A percentile compares a stretch with the other conserved stretches of the same genome.
phyloP scores from a whole-genome alignment of 2,113 vertebrate species.

The Oryzias woworae region DNA sequence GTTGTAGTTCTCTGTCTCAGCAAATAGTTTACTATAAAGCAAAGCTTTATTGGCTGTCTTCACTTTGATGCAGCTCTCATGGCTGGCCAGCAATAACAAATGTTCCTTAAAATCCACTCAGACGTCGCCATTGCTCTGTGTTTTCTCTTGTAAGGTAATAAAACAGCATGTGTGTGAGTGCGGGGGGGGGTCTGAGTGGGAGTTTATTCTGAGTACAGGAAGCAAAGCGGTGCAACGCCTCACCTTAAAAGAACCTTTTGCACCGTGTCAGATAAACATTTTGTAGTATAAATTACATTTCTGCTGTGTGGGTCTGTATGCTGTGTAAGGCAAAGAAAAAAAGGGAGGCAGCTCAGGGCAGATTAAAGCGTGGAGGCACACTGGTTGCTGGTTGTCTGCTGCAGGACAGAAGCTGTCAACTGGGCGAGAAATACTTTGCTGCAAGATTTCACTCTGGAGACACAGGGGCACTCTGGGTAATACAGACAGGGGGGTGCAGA shows the following conservation, averaged over 20 bases:
- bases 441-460: constrained; percentile 39
- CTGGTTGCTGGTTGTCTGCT: constrained; percentile 42
- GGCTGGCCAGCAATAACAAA: constrained; percentile 47
- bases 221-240: constrained; percentile 17
- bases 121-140: constrained; percentile 32
- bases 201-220: constrained; percentile 6
- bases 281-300: constrained; percentile 16
- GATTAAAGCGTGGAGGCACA: constrained; percentile 33
- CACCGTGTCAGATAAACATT: constrained; percentile 13
- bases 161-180: constrained; percentile 18
- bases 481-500: not conserved
- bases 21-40: constrained; percentile 45
- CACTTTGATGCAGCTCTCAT: constrained; percentile 55
- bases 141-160: constrained; percentile 31
- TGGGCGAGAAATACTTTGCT: constrained; percentile 53
- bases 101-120: constrained; percentile 47
- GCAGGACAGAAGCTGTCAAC: constrained; percentile 60
- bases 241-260: constrained; percentile 14
- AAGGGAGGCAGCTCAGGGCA: constrained; percentile 7
- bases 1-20: constrained; percentile 17
- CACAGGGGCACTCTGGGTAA: constrained; percentile 15
- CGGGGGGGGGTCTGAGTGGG: not conserved
- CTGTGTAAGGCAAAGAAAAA: not conserved
- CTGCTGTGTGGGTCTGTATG: not conserved
- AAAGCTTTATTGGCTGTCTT: constrained; percentile 51